A percentile compares a stretch with the other conserved stretches of the same genome.
phyloP scores from a whole-genome alignment of 2,888 invertebrate genomes.

The Trichogramma dendrolimi region DNA sequence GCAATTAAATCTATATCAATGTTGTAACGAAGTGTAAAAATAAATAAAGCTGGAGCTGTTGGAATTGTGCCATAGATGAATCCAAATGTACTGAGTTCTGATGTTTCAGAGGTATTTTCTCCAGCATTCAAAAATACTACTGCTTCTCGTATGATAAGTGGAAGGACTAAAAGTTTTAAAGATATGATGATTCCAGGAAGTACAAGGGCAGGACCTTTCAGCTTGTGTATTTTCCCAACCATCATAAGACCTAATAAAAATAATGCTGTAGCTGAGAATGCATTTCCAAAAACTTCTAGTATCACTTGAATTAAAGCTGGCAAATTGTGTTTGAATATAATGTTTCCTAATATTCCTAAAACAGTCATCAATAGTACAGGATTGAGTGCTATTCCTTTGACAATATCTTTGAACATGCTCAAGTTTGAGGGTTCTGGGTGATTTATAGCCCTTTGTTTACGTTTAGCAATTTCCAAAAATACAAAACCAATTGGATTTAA shows the following conservation, averaged over 20 bases:
- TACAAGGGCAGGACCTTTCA: conserved; percentile 74
- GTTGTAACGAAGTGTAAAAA: conserved; percentile 84
- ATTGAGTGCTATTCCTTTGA: conserved; percentile 76
- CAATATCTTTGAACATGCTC: conserved; percentile 40
- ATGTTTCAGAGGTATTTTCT: conserved; percentile 67
- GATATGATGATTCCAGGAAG: conserved; percentile 83
- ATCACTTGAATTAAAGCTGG: conserved; percentile 73
- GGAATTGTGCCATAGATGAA: conserved; percentile 96
- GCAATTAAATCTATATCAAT: conserved; percentile 87
- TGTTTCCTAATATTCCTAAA: conserved; percentile 82
- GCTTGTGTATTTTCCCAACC: conserved; percentile 81
- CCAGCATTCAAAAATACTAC: conserved; percentile 73
- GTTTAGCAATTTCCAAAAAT: conserved; percentile 77
- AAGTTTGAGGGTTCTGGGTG: conserved; percentile 33
- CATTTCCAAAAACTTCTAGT: conserved; percentile 75
- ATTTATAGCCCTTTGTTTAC: conserved; percentile 43
- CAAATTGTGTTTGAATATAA: conserved; percentile 72
- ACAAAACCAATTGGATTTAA: conserved; percentile 89
- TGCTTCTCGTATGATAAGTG: conserved; percentile 81
- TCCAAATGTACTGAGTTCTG: conserved; percentile 84
- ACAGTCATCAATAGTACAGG: conserved; percentile 90
- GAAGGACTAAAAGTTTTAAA: conserved; percentile 82
- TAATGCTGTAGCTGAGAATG: conserved; percentile 87
- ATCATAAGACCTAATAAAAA: conserved; percentile 87
- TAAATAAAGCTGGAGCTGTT: conserved; percentile 92